Conservation (phyloP, 2,888 invertebrate genomes). For the Drosophila setosimentum region DNA sequence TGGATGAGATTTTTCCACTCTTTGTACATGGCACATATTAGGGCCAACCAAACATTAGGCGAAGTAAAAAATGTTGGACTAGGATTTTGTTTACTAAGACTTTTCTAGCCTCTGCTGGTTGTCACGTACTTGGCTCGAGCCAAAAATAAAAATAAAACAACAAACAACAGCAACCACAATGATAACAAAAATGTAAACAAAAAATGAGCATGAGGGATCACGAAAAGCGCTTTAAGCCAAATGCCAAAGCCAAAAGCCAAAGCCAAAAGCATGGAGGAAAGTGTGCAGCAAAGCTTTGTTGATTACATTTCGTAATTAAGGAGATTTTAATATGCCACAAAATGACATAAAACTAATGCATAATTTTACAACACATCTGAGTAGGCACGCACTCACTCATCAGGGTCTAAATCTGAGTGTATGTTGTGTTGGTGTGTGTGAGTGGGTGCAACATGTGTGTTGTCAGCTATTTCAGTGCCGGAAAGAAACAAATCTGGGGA, state of each 20-base stretch:
- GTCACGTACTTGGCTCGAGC: slow-evolving; percentile 58
- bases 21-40: slow-evolving; percentile 19
- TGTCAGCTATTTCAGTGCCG: slow-evolving; percentile 57
- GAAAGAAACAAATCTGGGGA: slow-evolving; percentile 19
- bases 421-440: not conserved
- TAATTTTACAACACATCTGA: slow-evolving; percentile 81
- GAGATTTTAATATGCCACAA: slow-evolving; percentile 80
- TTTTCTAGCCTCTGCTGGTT: slow-evolving; percentile 55
- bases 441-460: slow-evolving; percentile 46
- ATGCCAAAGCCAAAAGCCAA: slow-evolving; percentile 14
- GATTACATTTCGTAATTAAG: slow-evolving; percentile 80
- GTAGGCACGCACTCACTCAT: slow-evolving; percentile 66
- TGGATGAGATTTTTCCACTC: slow-evolving; percentile 44
- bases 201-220: slow-evolving; percentile 42
- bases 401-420: slow-evolving; percentile 18
- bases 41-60: slow-evolving; percentile 41
- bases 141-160: slow-evolving; percentile 10
- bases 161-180: slow-evolving; percentile 25
- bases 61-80: slow-evolving; percentile 59
- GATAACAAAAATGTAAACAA: slow-evolving; percentile 55
- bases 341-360: slow-evolving; percentile 82
- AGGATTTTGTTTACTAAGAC: slow-evolving; percentile 72
- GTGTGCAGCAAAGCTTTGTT: slow-evolving; percentile 62
- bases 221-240: slow-evolving; percentile 33
- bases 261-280: slow-evolving; percentile 33